Evolutionary conservation across 2,797 vertebrate species (phyloP), one percentile per base, ranked within the genome.

Genomic region (Pterois miles): DNA sequence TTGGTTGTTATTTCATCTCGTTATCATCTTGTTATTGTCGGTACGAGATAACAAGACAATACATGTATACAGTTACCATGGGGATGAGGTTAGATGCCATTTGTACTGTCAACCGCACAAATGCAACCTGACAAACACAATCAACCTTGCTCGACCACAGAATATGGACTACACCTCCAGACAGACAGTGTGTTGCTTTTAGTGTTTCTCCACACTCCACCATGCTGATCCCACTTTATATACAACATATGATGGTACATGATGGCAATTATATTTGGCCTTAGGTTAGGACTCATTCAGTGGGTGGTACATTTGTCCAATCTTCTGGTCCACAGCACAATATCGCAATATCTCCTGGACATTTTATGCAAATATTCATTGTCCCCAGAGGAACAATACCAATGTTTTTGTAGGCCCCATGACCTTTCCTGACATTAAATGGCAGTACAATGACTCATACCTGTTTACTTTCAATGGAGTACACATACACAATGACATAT

Each of bases 391-490:
- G 48, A 74, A 64, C 12, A 59, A 63, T 80, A 36, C 18, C 18
- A 46, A 20, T 58, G 20, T 78, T 60, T 54, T 52, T 59, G 14
- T 54, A 11, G 20, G 23, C 9, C 23, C 10, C 7, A 14, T 53
- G 43, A 60, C 53, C 36, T 68, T 78, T 70, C 16, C 46, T 66
- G 22, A 40, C 9, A 72, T 6, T 64, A 64, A 74, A 78, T 56
- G 43, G 50, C 31, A 73, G 8, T 46, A 46, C 20, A 46, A 18
- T 46, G 43, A 46, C 50, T 64, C 29, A 48, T n/a, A 71, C 36
- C 10, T 40, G 22, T n/a, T 67, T 50, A 29, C 23, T 54, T 56
- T 65, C 7, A 27, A 40, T 25, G 3, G 29, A 50, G 27, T 5
- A 36, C 23, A 65, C 22, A 12, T 4, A 23, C 8, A 5, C 52